Evolutionary conservation across 1,140 invertebrate genomes (phyloP), one percentile per base, ranked within the genome.

Genomic region (Drosophila navojoa): DNA sequence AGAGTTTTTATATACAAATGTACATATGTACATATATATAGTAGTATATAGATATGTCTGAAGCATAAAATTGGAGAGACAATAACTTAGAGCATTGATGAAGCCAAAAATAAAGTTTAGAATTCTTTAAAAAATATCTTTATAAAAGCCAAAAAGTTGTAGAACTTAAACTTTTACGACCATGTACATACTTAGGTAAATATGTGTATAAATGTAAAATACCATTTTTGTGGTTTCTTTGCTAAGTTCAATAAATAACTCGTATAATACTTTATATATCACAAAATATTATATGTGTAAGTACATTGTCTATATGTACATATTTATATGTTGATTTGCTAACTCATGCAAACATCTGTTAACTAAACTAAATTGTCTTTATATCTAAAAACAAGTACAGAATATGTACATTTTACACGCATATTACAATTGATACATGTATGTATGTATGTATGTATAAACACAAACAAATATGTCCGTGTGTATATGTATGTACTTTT

Each of bases 341-440:
- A 25, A 49, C 13, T 49, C 22, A 25, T 10, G 16, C 45, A 27
- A 13, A 13, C 19, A 13, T 25, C 22, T 22, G 22, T 13, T 27
- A 13, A 49, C 11, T 25, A 13, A 22, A 49, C 13, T 10, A 25
- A 49, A 22, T 22, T 49, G 6, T 9, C 4, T 13, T 49, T 5
- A 25, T 45, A 44, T 32, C 32, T 32, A 5, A 42, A n/a, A 35
- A 15, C 42, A 44, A 15, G 1, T 22, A 47, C 19, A 22, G 19
- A 22, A 25, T 22, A 22, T 25, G n/a, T 25, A n/a, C 6, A 10
- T 35, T 35, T 44, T 15, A 27, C n/a, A 32, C 45, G 11, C n/a
- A 22, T 13, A 22, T 47, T 59, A 47, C 7, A 53, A 54, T 54
- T 54, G 16, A 11, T 54, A 32, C n/a, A 44, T 53, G 4, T 16